Evolutionary conservation across 1,140 invertebrate genomes (phyloP).

Genomic region (Bombus breviceps): DNA sequence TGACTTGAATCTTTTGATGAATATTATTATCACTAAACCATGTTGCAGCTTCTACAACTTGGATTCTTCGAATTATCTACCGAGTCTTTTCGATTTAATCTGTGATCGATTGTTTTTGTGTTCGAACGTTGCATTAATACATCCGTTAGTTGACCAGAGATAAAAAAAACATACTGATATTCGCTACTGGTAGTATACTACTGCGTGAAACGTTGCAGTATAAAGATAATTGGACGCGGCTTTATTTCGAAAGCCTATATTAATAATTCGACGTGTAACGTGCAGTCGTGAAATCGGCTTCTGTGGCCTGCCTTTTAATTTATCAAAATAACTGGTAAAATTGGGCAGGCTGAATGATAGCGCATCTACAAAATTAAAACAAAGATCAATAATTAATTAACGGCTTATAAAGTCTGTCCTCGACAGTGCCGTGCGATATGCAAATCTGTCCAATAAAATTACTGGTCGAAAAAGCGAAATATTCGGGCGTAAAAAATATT

Average conservation of each 20-base stretch:
- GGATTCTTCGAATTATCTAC: not conserved
- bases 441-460: not conserved
- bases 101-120: not conserved
- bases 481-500: not conserved
- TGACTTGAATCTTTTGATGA: too few species aligned
- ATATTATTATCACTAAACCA: too few species aligned
- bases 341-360: not conserved
- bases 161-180: not conserved
- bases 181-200: not conserved
- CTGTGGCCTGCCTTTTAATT: not conserved
- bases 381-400: not conserved
- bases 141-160: not conserved
- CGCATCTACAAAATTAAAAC: not conserved
- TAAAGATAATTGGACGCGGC: not conserved
- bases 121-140: not conserved
- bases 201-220: not conserved
- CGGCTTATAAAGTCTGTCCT: too few species aligned
- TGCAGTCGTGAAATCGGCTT: not conserved
- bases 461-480: not conserved
- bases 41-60: not conserved
- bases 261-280: not conserved
- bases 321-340: not conserved
- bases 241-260: not conserved
- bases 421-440: not conserved
- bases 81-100: not conserved